Conservation (phyloP, 2,888 invertebrate species). For the Himalopsyche anomala region DNA sequence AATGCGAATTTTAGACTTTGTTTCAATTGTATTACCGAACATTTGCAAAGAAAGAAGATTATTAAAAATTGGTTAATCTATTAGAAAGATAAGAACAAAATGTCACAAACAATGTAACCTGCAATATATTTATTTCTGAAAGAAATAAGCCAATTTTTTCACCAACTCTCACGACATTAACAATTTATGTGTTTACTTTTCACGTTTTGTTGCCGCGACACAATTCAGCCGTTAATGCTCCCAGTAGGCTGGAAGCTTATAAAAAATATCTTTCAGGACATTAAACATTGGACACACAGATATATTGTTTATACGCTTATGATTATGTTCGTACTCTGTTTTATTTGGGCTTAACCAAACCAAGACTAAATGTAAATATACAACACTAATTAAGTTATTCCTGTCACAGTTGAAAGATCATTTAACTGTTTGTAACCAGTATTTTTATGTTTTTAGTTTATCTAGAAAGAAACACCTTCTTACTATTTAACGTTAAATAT, state of each 20-base stretch:
- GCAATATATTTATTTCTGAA: neutral
- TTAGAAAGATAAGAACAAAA: neutral
- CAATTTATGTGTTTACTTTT: conserved; percentile 26
- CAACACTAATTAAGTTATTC: too few species aligned
- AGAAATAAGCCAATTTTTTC: conserved; percentile 5
- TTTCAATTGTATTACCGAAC: neutral
- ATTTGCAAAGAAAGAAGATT: neutral
- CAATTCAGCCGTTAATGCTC: conserved; percentile 12
- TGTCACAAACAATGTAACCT: conserved; percentile 14
- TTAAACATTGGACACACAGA: conserved; percentile 20
- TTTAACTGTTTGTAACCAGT: too few species aligned
- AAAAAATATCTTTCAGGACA: conserved; percentile 14
- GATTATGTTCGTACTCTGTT: too few species aligned
- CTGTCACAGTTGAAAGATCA: too few species aligned
- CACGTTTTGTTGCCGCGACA: conserved; percentile 11
- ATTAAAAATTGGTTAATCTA: neutral
- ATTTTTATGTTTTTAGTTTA: too few species aligned
- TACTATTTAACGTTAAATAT: too few species aligned
- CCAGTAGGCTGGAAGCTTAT: neutral
- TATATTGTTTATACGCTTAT: neutral
- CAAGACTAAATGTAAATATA: too few species aligned
- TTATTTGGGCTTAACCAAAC: too few species aligned
- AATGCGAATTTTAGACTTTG: neutral
- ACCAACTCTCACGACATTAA: conserved; percentile 9
- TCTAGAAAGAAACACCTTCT: too few species aligned